phyloP scores from a whole-genome alignment of 2,888 invertebrate species.

The Drosophila gaucha region DNA sequence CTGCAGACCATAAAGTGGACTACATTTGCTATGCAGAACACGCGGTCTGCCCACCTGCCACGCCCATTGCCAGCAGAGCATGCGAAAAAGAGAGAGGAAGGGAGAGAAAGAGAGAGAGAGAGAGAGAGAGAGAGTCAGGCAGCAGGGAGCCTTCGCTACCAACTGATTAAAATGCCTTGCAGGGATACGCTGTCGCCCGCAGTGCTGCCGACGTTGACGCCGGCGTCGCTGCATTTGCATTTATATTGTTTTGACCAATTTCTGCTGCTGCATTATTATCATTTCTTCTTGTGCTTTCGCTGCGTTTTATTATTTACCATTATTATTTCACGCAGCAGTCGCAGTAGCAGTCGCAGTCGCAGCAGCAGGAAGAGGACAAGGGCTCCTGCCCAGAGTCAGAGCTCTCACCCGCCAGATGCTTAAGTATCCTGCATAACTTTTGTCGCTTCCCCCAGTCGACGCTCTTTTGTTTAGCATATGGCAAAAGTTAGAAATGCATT shows the following conservation, averaged over 20 bases:
- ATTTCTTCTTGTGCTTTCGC: slow-evolving; percentile 50
- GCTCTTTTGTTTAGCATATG: slow-evolving; percentile 44
- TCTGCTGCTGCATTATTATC: slow-evolving; percentile 71
- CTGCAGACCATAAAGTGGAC: slow-evolving; percentile 51
- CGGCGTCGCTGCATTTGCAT: slow-evolving; percentile 65
- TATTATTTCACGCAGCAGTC: slow-evolving; percentile 51
- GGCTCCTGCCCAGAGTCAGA: neutral
- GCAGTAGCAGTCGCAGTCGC: slow-evolving; percentile 5
- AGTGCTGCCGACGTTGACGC: slow-evolving; percentile 20
- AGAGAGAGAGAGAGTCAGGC: neutral
- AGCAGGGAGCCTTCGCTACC: slow-evolving; percentile 21
- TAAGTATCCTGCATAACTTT: slow-evolving; percentile 32
- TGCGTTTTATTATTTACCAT: slow-evolving; percentile 59
- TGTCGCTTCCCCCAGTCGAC: slow-evolving; percentile 1
- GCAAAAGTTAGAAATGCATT: slow-evolving; percentile 47
- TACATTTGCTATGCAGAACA: slow-evolving; percentile 66
- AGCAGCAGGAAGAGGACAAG: no score
- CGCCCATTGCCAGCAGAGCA: slow-evolving; percentile 13
- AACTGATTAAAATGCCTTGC: slow-evolving; percentile 77
- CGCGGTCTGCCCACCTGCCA: slow-evolving; percentile 52
- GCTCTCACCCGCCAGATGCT: slow-evolving; percentile 9
- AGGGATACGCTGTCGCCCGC: slow-evolving; percentile 39
- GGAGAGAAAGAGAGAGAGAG: neutral
- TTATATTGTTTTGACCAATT: slow-evolving; percentile 76
- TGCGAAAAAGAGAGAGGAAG: neutral